Evolutionary conservation across 2,888 invertebrate genomes (phyloP).

Genomic region (Minunthozetes semirufus): DNA sequence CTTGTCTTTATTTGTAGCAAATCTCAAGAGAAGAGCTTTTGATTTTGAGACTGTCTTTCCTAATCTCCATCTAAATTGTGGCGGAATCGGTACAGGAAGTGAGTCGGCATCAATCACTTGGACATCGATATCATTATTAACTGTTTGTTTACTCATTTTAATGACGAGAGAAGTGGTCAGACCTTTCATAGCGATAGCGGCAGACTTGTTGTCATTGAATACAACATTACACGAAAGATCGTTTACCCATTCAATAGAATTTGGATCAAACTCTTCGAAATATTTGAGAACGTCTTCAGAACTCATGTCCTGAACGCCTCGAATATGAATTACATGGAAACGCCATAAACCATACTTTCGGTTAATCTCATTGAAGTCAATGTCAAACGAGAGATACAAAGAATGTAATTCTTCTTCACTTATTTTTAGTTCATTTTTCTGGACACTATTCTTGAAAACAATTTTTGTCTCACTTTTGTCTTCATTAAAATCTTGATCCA

Average conservation of each 20-base stretch:
- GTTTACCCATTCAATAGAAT: constrained; percentile 72
- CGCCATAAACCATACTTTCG: constrained; percentile 46
- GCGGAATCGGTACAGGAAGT: constrained; percentile 54
- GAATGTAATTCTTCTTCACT: constrained; percentile 6
- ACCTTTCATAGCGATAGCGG: constrained; percentile 57
- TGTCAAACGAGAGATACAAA: constrained; percentile 23
- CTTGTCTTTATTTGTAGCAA: constrained; percentile 64
- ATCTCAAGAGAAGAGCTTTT: constrained; percentile 64
- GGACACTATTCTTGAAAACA: not conserved
- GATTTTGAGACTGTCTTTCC: constrained; percentile 61
- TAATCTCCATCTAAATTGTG: constrained; percentile 65
- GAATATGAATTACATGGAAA: constrained; percentile 66
- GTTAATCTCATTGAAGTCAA: constrained; percentile 15
- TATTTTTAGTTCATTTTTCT: not conserved
- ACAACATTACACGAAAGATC: constrained; percentile 68
- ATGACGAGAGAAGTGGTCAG: constrained; percentile 49
- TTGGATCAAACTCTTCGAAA: constrained; percentile 67
- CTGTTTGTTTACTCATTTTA: constrained; percentile 5
- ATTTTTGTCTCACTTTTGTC: not conserved
- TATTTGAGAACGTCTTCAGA: constrained; percentile 72
- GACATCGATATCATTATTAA: constrained; percentile 1
- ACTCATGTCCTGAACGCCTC: constrained; percentile 66
- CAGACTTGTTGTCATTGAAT: constrained; percentile 57
- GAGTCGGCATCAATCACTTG: constrained; percentile 27
- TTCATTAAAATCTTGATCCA: not conserved